Evolutionary conservation across 2,888 invertebrate genomes (phyloP), one percentile per base, ranked within the genome.

Genomic region (Polymixis lichenea): DNA sequence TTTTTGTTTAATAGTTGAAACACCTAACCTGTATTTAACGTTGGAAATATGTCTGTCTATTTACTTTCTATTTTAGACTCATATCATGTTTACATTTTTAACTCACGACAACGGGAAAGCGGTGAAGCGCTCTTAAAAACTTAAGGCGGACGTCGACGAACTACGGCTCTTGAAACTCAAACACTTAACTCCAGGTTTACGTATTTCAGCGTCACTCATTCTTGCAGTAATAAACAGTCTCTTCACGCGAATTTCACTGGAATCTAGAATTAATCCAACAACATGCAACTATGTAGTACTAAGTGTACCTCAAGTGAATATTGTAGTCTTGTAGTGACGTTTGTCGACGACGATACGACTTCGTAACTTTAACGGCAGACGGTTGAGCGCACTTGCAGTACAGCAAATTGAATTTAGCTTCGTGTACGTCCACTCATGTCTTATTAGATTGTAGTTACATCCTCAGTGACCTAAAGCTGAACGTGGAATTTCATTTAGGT

Each of bases 341-440:
- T 83, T 81, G 60, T 77, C 58, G 66, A 70, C 67, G 66, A 66
- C 78, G 77, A 78, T 77, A 87, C 71, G 76, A 83, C 72, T 81
- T 69, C 73, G 65, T 78, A 76, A 88, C 77, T 82, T 87, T 77
- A 74, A 78, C 78, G 68, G 77, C 69, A 72, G 64, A 55, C 75
- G 80, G 88, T 89, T 84, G 89, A 92, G 88, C 89, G 87, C 87
- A 88, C 89, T 91, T 89, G 87, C 84, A 83, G 86, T 87, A 86
- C 88, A 89, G 88, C 79, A 91, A 93, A 94, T 94, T 93, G 89
- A 92, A 91, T 94, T 92, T 90, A 90, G 87, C 88, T 86, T 72
- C 76, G 77, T 80, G 82, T 87, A 86, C 88, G 87, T 89, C 90
- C 88, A 89, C 89, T 92, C 89, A 89, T 88, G 86, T 84, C 89